Percentiles rank a stretch among this genome's conserved stretches.
Conservation (phyloP, 2,797 vertebrate species). For the Sebastes melanostomus region DNA sequence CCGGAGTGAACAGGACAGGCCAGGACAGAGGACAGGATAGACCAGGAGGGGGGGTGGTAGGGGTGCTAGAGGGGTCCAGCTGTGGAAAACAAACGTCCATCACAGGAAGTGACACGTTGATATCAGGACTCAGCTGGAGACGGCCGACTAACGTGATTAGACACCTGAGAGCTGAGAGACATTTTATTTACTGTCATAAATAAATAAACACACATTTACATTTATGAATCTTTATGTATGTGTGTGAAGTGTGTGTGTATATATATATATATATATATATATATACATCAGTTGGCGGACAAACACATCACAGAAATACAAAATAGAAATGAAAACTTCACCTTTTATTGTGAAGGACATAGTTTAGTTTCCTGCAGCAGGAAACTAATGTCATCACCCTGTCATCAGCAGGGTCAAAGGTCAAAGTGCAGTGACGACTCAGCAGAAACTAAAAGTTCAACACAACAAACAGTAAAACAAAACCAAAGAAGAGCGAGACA, state of each 20-base stretch:
- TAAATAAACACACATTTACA: neutral
- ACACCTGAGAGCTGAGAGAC: neutral
- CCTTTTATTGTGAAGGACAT: neutral
- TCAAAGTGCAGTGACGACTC: neutral
- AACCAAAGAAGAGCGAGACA: too few species aligned
- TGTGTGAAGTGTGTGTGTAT: neutral
- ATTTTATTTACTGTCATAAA: neutral
- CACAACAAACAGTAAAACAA: neutral
- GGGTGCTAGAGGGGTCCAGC: neutral
- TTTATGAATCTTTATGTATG: neutral
- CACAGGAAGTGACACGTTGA: too few species aligned
- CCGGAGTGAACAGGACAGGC: too few species aligned
- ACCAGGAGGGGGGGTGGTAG: too few species aligned
- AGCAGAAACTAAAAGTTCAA: neutral
- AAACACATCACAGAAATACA: too few species aligned
- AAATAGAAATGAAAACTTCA: too few species aligned
- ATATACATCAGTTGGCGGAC: too few species aligned
- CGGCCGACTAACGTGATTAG: constrained; percentile 30
- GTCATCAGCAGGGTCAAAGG: neutral
- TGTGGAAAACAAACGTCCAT: neutral
- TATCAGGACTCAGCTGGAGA: constrained; percentile 43
- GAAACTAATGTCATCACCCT: neutral
- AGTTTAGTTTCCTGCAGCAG: neutral
- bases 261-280: too few species aligned
- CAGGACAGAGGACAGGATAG: too few species aligned